Evolutionary conservation across 1,140 invertebrate species (phyloP).

Genomic region (Chrysoperla carnea): DNA sequence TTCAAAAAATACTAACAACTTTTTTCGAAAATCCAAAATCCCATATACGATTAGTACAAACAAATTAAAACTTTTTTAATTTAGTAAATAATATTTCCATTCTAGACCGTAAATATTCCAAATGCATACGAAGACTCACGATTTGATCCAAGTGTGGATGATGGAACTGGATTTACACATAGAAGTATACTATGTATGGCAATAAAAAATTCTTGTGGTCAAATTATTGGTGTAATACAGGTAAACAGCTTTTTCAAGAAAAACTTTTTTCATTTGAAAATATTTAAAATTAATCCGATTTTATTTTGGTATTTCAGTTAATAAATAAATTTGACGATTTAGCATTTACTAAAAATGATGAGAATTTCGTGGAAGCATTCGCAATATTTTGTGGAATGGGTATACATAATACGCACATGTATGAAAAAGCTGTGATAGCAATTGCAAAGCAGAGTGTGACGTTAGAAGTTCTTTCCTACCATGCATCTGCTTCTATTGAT

Average conservation of each 20-base stretch:
- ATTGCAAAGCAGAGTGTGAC: conserved; percentile 93
- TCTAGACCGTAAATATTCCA: conserved; percentile 67
- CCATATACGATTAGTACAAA: too few relatives aligned
- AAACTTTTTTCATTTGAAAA: not conserved
- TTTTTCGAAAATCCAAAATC: too few relatives aligned
- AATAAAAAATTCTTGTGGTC: conserved; percentile 72
- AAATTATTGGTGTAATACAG: conserved; percentile 88
- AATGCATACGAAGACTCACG: conserved; percentile 83
- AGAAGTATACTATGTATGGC: conserved; percentile 81
- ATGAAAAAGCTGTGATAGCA: conserved; percentile 79
- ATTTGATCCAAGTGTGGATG: conserved; percentile 78
- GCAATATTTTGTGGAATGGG: conserved; percentile 97
- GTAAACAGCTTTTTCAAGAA: conserved; percentile 18
- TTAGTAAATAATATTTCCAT: conserved; percentile 6
- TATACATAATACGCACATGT: conserved; percentile 94
- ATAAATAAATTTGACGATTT: conserved; percentile 86
- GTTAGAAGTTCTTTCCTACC: conserved; percentile 88
- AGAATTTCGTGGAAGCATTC: conserved; percentile 90
- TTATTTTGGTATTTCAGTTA: conserved; percentile 36
- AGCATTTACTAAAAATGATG: conserved; percentile 78
- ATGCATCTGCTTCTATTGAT: conserved; percentile 78
- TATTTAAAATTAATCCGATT: not conserved
- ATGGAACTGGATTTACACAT: conserved; percentile 59
- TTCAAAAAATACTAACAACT: too few relatives aligned
- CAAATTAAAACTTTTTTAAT: not conserved